A percentile compares a stretch with the other conserved stretches of the same genome.
Evolutionary conservation across 2,113 vertebrate species (phyloP).

Genomic region (Microtus montanus): DNA sequence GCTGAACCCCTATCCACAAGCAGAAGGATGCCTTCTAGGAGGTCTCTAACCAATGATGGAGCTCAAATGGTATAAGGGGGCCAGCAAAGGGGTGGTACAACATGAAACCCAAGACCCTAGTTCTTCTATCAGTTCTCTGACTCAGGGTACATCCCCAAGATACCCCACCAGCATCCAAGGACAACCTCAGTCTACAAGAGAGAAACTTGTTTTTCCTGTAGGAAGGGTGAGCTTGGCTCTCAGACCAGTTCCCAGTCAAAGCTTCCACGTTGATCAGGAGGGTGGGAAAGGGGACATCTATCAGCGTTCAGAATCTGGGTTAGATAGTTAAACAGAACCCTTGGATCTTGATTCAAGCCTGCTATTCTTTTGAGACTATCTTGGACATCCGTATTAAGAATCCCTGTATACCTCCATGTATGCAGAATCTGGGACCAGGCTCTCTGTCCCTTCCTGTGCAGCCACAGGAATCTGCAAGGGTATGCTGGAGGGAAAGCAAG

Average conservation of each 20-base stretch:
- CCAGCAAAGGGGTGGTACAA: too few relatives aligned
- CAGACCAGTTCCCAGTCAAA: not conserved
- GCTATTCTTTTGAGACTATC: not conserved
- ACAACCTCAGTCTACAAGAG: not conserved
- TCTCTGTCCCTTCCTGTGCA: not conserved
- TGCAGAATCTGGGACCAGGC: rapidly evolving
- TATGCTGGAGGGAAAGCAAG: not conserved
- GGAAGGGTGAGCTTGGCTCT: not conserved
- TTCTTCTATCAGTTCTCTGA: not conserved
- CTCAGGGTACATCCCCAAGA: rapidly evolving
- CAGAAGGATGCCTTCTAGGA: not conserved
- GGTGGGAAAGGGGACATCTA: too few relatives aligned
- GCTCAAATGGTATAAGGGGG: not conserved
- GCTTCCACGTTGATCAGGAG: rapidly evolving
- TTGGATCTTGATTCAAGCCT: not conserved
- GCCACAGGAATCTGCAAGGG: constrained; percentile 10
- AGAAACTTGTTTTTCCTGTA: rapidly evolving
- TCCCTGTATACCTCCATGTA: not conserved
- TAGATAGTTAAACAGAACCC: too few relatives aligned
- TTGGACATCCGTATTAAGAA: rapidly evolving
- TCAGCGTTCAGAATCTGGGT: not conserved
- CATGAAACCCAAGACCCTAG: not conserved
- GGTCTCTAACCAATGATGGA: too few relatives aligned
- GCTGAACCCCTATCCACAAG: not conserved
- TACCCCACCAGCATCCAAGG: too few relatives aligned